A percentile compares a stretch with the other conserved stretches of the same genome.
Conservation (phyloP, 1,140 invertebrate genomes). For the Monochamus saltuarius region DNA sequence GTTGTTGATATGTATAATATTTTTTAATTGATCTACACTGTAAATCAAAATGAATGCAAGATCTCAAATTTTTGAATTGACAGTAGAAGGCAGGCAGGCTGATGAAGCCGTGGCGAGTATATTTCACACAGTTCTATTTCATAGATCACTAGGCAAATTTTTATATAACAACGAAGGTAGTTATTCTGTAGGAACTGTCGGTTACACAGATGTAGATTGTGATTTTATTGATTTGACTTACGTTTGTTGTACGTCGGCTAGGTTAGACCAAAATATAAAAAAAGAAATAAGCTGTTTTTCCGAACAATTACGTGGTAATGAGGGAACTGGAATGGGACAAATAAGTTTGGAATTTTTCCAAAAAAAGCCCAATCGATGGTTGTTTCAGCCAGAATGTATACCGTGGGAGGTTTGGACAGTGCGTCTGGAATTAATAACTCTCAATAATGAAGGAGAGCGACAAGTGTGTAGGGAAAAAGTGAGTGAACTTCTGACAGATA, state of each 20-base stretch:
- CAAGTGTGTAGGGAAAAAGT: constrained; percentile 86
- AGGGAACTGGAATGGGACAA: constrained; percentile 72
- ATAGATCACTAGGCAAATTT: constrained; percentile 93
- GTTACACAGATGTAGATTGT: constrained; percentile 94
- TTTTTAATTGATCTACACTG: neutral
- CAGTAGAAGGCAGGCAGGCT: constrained; percentile 89
- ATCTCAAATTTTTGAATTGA: constrained; percentile 83
- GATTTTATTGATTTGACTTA: constrained; percentile 98
- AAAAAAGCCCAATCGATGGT: constrained; percentile 85
- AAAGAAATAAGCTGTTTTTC: constrained; percentile 84
- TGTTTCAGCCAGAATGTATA: constrained; percentile 83
- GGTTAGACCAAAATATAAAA: constrained; percentile 73
- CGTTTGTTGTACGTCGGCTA: constrained; percentile 85
- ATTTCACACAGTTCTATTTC: constrained; percentile 94
- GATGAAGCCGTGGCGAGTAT: constrained; percentile 92
- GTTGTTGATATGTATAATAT: constrained; percentile 15
- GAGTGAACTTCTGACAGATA: constrained; percentile 88
- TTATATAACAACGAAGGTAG: constrained; percentile 89
- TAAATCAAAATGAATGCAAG: constrained; percentile 77
- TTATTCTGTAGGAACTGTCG: constrained; percentile 93
- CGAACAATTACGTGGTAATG: constrained; percentile 76
- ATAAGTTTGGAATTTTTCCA: constrained; percentile 96
- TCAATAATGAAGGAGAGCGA: constrained; percentile 85
- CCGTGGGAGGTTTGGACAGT: constrained; percentile 98
- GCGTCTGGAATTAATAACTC: constrained; percentile 80